These are phyloP conservation scores for Etheostoma nigrum DNA, from an alignment of 2,797 vertebrate genomes.

Conservation along the genomic window DNA sequence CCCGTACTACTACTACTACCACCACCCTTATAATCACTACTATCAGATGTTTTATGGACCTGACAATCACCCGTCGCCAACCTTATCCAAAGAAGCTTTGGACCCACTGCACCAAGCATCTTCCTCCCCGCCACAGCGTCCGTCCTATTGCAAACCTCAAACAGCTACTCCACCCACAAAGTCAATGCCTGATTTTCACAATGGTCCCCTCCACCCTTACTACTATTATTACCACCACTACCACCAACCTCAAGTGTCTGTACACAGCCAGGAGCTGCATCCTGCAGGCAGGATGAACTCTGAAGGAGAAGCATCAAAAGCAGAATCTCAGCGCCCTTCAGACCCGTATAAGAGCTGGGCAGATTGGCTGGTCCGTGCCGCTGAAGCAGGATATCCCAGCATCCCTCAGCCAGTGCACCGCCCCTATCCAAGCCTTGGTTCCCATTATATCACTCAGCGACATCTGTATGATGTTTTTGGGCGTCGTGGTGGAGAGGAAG, in stretches of 20 bases:
- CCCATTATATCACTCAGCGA: slow-evolving; percentile 9
- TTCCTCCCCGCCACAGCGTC: background rate
- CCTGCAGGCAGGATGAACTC: slow-evolving; percentile 1
- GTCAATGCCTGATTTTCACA: background rate
- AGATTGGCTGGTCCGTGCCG: background rate
- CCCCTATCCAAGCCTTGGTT: background rate
- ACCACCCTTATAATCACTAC: slow-evolving; percentile 47
- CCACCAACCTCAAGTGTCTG: slow-evolving; percentile 16
- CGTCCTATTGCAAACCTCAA: background rate
- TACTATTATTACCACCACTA: slow-evolving; percentile 39
- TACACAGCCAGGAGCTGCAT: background rate
- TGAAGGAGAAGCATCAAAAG: background rate
- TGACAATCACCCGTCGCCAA: background rate
- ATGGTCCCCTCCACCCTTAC: slow-evolving; percentile 17
- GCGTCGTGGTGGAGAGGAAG: slow-evolving; percentile 3
- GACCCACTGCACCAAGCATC: slow-evolving; percentile 1
- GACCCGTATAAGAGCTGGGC: background rate
- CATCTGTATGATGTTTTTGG: background rate
- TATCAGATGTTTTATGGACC: slow-evolving; percentile 37
- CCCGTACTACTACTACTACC: slow-evolving; percentile 40
- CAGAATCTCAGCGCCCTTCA: slow-evolving; percentile 8
- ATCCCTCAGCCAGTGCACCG: background rate
- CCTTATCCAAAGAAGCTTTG: slow-evolving; percentile 21
- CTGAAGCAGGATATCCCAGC: slow-evolving; percentile 19
- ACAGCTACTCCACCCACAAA: background rate